Evolutionary conservation across 2,888 invertebrate genomes (phyloP), one percentile per base, ranked within the genome.

Genomic region (Bombyx huttoni): DNA sequence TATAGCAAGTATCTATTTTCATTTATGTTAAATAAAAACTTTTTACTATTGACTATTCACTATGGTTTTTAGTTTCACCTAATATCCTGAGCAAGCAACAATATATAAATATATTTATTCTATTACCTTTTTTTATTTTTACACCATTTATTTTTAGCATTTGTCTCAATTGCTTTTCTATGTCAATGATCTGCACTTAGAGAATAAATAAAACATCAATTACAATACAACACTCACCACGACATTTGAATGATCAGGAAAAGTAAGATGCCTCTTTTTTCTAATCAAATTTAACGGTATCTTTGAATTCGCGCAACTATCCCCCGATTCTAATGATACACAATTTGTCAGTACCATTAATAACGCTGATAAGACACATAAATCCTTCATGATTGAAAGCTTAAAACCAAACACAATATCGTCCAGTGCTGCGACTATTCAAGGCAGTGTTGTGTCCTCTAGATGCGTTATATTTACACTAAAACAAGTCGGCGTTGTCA

Each of bases 231-330:
- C 33, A 52, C 54, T 79, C 64, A 88, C 89, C 60, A 82, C 72
- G 47, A 81, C 49, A 60, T 65, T 59, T 48, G 74, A 75, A 9
- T 75, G 75, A 50, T 78, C 72, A 3, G 85, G 84, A 60, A 86
- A 88, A 1, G 73, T 73, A 53, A 89, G 54, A 63, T 81, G 75
- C 40, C 88, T 68, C 33, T 75, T 67, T 53, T 80, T 86, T 45
- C 88, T 71, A 14, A 80, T 59, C 0, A 62, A 58, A 13, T 61
- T 62, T 7, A 82, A 54, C 8, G 73, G 58, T 3, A 71, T 70
- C 55, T 74, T 87, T 14, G 76, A 70, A 68, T 82, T 88, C 0
- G 77, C 75, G 62, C 87, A 88, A 52, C 63, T 54, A 1, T 60
- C 59, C 9, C 56, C 56, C 8, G 54, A 53, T 54, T 61, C 61